Evolutionary conservation across 2,888 invertebrate genomes (phyloP), one percentile per base, ranked within the genome.

Genomic region (Acleris emargana): DNA sequence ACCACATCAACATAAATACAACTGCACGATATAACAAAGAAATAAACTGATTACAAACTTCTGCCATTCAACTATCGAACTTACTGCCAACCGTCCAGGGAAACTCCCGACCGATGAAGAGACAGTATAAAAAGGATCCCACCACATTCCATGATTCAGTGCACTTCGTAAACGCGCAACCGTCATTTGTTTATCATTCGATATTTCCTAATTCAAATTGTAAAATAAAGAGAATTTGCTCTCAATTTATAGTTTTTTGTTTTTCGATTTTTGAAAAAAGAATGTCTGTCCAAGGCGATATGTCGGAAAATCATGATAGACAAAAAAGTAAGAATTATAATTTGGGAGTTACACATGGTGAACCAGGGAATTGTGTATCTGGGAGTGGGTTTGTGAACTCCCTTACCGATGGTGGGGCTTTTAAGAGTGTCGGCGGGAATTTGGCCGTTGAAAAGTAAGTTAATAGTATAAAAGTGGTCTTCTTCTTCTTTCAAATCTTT

Each of bases 371-470:
- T 25, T 49, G 47, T 17, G 1, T 43, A 28, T 60, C 55, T 42
- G 64, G 54, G 1, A 22, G 17, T 28, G 59, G 28, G 7, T 64
- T 60, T 32, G 54, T 51, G 13, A 64, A 64, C 38, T 53, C 53
- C n/a, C 49, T 64, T 53, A 64, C 58, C 2, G 59, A 59, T 13
- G 53, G 25, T 6, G 64, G 64, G 2, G 64, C 59, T 20, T 59
- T 43, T 16, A 64, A 64, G 50, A 55, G 59, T 45, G 59, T 64
- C 43, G 64, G 64, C 6, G 64, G 60, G 13, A 60, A 18, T 49
- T 4, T 64, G 22, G 64, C 43, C 51, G 50, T 50, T 28, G 64
- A 64, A 54, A 64, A 64, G 60, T 60, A 50, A 64, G 64, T 59
- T 13, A 0, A 38, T 4, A 45, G 6, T 45, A 38, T 13, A 43